Evolutionary conservation across 2,888 invertebrate species (phyloP).

Genomic region (Caenorhabditis doughertyi): DNA sequence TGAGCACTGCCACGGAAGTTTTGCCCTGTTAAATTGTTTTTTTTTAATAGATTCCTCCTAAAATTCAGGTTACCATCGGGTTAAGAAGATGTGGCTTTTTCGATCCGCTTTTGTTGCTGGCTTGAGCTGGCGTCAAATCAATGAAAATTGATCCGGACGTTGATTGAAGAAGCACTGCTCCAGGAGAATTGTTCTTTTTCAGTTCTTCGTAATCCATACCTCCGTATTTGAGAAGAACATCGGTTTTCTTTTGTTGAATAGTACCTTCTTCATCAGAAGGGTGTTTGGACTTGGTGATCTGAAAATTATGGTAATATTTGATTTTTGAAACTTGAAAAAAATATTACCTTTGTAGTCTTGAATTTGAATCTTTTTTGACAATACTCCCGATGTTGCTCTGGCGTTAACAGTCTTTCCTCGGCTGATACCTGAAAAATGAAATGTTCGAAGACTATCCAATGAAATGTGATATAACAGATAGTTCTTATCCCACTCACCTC

Average conservation of each 20-base stretch:
- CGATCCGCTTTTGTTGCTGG: conserved; percentile 83
- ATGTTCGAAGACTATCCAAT: too few species aligned
- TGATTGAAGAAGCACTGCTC: conserved; percentile 38
- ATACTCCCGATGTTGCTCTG: conserved; percentile 88
- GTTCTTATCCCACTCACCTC: too few species aligned
- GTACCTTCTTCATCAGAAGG: background rate
- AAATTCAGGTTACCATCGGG: conserved; percentile 49
- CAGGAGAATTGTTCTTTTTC: conserved; percentile 12
- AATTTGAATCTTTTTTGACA: conserved; percentile 92
- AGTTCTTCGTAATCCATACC: conserved; percentile 42
- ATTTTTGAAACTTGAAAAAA: background rate
- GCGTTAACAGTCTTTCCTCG: conserved; percentile 81
- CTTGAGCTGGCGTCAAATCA: conserved; percentile 40
- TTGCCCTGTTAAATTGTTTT: conserved; percentile 66
- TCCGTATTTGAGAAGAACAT: conserved; percentile 26
- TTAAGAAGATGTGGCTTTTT: conserved; percentile 67
- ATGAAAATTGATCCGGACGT: conserved; percentile 42
- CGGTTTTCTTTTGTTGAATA: conserved; percentile 3
- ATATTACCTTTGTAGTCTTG: conserved; percentile 89
- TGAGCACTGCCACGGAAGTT: conserved; percentile 94
- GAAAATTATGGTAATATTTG: background rate
- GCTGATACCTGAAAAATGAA: conserved; percentile 1
- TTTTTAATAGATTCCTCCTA: background rate
- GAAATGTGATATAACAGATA: too few species aligned
- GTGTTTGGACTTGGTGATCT: conserved; percentile 18